phyloP scores from a whole-genome alignment of 2,888 invertebrate species.

The Tetragonula carbonaria region DNA sequence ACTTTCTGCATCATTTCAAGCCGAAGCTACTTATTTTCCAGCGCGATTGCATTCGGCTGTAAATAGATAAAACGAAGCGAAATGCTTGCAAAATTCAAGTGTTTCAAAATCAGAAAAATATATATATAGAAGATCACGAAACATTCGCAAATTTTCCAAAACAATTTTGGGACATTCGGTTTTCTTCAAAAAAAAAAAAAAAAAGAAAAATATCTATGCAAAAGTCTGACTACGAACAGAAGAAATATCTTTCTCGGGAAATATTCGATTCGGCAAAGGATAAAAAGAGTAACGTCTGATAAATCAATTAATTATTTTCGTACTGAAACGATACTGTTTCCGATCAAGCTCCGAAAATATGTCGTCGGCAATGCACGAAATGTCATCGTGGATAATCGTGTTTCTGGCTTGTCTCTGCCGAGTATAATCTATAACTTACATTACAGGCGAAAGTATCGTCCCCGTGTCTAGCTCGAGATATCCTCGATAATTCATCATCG shows the following conservation, averaged over 20 bases:
- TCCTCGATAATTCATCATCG: constrained; percentile 41
- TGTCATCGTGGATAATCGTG: constrained; percentile 69
- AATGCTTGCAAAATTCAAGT: too few species aligned
- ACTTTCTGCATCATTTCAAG: background rate
- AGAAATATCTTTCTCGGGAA: background rate
- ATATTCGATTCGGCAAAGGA: background rate
- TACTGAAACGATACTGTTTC: constrained; percentile 10
- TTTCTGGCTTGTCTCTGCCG: constrained; percentile 25
- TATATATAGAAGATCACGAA: too few species aligned
- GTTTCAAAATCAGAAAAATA: too few species aligned
- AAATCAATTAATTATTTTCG: constrained; percentile 25
- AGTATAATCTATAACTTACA: constrained; percentile 26
- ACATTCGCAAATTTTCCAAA: too few species aligned
- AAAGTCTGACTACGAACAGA: background rate
- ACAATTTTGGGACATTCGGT: too few species aligned
- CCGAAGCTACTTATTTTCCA: background rate
- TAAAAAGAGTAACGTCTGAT: background rate
- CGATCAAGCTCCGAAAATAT: constrained; percentile 52
- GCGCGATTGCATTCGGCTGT: too few species aligned
- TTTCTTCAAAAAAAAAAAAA: too few species aligned
- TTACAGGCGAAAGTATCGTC: constrained; percentile 14
- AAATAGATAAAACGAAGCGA: too few species aligned
- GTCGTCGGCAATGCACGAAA: constrained; percentile 71
- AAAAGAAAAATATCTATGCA: background rate
- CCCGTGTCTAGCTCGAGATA: constrained; percentile 4